Conservation (phyloP, 2,888 invertebrate species). For the Volucella inanis region DNA sequence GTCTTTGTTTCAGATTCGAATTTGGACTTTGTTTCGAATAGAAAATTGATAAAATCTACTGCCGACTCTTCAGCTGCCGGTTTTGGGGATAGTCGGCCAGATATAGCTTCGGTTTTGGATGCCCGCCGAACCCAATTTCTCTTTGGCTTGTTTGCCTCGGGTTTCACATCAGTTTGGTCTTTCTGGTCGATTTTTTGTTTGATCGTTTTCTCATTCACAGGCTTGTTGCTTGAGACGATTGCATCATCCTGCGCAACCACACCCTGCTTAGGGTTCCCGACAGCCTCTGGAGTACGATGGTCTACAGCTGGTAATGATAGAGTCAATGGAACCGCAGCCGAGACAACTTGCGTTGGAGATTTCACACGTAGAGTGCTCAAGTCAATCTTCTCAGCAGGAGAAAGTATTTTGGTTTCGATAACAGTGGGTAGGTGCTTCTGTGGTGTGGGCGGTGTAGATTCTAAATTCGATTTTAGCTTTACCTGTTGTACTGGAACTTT, state of each 20-base stretch:
- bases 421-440: slow-evolving; percentile 76
- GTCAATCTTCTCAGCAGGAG: slow-evolving; percentile 81
- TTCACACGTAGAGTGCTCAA: slow-evolving; percentile 76
- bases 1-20: neutral
- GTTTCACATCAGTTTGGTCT: too few relatives aligned
- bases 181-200: too few relatives aligned
- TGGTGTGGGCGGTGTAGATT: neutral
- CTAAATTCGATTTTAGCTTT: neutral
- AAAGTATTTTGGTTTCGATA: slow-evolving; percentile 80
- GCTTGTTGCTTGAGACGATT: too few relatives aligned
- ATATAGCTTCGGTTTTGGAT: neutral
- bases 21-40: neutral
- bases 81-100: neutral
- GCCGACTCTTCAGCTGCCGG: slow-evolving; percentile 45
- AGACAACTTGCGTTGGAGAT: slow-evolving; percentile 17
- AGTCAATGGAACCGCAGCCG: slow-evolving; percentile 15
- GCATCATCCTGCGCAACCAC: neutral
- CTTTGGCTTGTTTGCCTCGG: too few relatives aligned
- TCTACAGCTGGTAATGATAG: neutral
- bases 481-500: neutral
- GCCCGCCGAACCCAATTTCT: neutral
- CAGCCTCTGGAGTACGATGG: slow-evolving; percentile 30
- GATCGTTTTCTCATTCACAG: too few relatives aligned
- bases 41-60: slow-evolving; percentile 58
- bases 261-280: neutral